phyloP scores from a whole-genome alignment of 1,140 invertebrate species.

The Cydia fagiglandana region DNA sequence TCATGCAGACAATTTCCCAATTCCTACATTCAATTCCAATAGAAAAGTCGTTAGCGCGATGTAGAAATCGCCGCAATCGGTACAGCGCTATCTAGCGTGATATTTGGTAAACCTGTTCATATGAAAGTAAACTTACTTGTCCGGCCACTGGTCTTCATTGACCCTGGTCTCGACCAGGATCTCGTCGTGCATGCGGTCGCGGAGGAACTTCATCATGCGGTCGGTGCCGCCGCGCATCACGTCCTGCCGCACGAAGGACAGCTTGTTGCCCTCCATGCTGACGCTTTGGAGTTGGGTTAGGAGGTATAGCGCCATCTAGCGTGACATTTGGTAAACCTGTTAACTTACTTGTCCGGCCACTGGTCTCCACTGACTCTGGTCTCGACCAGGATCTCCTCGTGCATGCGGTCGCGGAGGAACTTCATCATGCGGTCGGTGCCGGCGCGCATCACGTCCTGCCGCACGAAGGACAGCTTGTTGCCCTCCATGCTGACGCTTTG shows the following conservation, averaged over 20 bases:
- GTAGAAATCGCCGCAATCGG: no score
- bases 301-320: conserved; percentile 46
- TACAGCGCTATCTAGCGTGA: no score
- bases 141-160: conserved; percentile 79
- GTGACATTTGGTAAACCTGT: no score
- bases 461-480: conserved; percentile 88
- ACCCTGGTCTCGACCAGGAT: conserved; percentile 58
- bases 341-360: conserved; percentile 84
- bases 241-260: conserved; percentile 87
- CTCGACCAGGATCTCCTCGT: conserved; percentile 71
- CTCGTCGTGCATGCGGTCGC: conserved; percentile 81
- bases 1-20: conserved; percentile 77
- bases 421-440: conserved; percentile 90
- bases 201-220: conserved; percentile 88
- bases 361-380: conserved; percentile 50
- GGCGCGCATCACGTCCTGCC: conserved; percentile 88
- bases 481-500: conserved; percentile 91
- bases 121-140: conserved; percentile 81
- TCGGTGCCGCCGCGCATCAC: conserved; percentile 89
- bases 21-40: no score
- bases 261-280: conserved; percentile 91
- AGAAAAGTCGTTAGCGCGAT: no score
- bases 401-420: conserved; percentile 84
- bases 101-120: no score
- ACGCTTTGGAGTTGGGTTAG: conserved; percentile 91